Conservation (phyloP, 2,797 vertebrate genomes). For the Cirrhinus mrigala region DNA sequence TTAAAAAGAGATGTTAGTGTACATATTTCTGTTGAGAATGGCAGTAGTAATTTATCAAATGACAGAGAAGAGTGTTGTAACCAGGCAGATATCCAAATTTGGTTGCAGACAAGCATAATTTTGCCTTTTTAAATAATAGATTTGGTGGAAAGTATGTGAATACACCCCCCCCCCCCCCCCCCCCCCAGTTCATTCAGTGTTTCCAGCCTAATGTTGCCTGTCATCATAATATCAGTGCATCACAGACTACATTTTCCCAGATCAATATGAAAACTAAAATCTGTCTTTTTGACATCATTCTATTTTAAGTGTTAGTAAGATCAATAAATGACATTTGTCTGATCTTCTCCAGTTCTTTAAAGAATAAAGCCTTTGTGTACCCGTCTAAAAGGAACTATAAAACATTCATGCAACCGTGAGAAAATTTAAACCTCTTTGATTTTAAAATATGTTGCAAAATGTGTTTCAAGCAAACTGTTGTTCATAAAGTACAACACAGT, state of each 20-base stretch:
- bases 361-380: constrained; percentile 23
- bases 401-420: constrained; percentile 28
- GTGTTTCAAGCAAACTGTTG: constrained; percentile 2
- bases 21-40: constrained; percentile 14
- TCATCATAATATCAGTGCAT: constrained; percentile 17
- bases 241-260: not conserved
- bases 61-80: not conserved
- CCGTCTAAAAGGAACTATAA: constrained; percentile 32
- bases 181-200: not conserved
- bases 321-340: not conserved
- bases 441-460: constrained; percentile 14
- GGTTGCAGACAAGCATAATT: not conserved
- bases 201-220: not conserved
- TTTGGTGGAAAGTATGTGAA: not conserved
- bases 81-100: not conserved
- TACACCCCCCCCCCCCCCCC: too few relatives aligned
- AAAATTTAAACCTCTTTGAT: constrained; percentile 31
- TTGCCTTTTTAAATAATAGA: not conserved
- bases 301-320: not conserved
- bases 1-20: not conserved
- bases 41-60: not conserved
- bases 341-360: constrained; percentile 29
- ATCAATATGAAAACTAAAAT: not conserved
- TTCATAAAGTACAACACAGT: constrained; percentile 34
- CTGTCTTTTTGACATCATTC: not conserved